Base-by-base conservation (phyloP, 2,113 vertebrate species). In the Odontophorus gujanensis region DNA sequence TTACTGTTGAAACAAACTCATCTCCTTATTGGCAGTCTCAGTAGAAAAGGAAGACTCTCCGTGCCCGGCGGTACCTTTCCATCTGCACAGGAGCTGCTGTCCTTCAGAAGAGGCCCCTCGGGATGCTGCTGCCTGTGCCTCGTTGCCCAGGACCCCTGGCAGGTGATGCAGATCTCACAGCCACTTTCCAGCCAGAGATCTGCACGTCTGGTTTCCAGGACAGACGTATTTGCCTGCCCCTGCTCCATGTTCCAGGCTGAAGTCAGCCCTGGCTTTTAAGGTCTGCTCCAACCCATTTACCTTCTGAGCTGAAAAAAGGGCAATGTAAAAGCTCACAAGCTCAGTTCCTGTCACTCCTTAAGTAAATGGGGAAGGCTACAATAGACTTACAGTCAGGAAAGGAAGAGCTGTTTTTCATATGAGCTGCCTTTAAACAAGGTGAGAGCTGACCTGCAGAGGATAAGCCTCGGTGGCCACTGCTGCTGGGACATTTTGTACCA, bases 261-360 rank as follows among this genome's bases (percentile, higher is more conserved):
- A 93, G 72, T 67, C 85, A 92, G 68, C 43, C 51, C 73, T 51
- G 90, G 81, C 81, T 96, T 91, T 94, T 87, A 78, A 83, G 65
- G 80, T 74, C 83, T 78, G 2, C 92, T 94, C 92, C 85, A 65
- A 94, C 51, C 80, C 65, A 90, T 95, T 95, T 95, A 91, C 87
- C 61, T 93, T 85, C 85, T 71, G 65, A 76, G 65, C 7, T 59
- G 65, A 72, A 92, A 85, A 95, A 76, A 40, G 85, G 79, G 82
- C 85, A 93, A 75, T 51, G 38, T 21, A 85, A 92, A 92, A 93
- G 85, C 82, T 92, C 80, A 10, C 79, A 48, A 30, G 36, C 59
- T 72, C 76, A 91, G 90, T 82, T 90, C 16, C 73, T 85, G 47
- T 40, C 45, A 61, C 47, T 88, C 9, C 0, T 38, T 7, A 43